phyloP scores from a whole-genome alignment of 2,797 vertebrate species.

The Neomorphus geoffroyi region DNA sequence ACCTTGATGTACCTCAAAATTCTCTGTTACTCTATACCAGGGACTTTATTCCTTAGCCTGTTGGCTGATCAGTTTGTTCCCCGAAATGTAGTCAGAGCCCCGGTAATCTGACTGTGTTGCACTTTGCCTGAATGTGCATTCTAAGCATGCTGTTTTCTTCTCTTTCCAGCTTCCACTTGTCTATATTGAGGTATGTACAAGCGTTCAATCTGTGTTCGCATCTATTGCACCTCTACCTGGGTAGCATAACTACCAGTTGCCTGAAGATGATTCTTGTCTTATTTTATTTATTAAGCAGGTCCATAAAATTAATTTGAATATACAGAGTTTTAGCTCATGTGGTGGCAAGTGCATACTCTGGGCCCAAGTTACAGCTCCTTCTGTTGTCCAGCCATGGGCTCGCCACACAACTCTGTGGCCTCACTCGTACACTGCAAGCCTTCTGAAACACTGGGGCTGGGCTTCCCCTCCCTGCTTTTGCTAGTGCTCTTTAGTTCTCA shows the following conservation, averaged over 20 bases:
- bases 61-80: background rate
- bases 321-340: background rate
- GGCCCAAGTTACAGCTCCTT: background rate
- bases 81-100: background rate
- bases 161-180: slow-evolving; percentile 70
- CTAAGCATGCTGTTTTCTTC: background rate
- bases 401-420: background rate
- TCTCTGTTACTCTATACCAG: background rate
- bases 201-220: background rate
- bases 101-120: background rate
- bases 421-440: background rate
- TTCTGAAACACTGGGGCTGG: background rate
- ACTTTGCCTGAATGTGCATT: background rate
- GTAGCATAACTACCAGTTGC: background rate
- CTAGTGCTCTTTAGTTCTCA: background rate
- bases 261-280: background rate
- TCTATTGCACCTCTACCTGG: background rate
- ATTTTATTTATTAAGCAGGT: background rate
- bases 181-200: slow-evolving; percentile 69
- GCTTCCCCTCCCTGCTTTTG: background rate
- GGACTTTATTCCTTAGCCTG: background rate
- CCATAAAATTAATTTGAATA: background rate
- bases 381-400: background rate
- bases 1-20: background rate
- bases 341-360: background rate